Evolutionary conservation across 2,888 invertebrate species (phyloP), one percentile per base, ranked within the genome.

Genomic region (Drosophila rubida): DNA sequence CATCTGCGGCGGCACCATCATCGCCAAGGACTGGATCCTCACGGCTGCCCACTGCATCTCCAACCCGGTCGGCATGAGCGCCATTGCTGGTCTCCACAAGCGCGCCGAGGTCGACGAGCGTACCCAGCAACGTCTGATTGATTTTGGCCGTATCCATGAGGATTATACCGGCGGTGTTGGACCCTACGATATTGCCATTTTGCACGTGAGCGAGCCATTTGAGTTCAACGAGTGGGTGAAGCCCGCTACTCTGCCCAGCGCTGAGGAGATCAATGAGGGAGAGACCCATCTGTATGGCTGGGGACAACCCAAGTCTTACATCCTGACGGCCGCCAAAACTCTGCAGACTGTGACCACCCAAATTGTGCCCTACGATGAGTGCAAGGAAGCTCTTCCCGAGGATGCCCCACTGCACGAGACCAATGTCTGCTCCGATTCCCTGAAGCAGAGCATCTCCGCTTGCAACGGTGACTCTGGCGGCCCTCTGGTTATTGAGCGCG

Each of bases 161-260:
- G 1, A 25, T 2, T 91, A 78, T 68, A 23, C 8, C 35, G 92
- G 92, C n/a, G 90, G 90, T 2, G 91, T 92, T n/a, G 92, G 91
- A 13, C 92, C 92, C 63, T 92, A 93, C 72, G 94, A 94, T 77
- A 93, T 94, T 71, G 94, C 93, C 25, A 54, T 94, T 1, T 73
- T 94, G 60, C 89, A 89, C 67, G 78, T 90, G 8, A 76, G 72
- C 22, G 53, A 78, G 37, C 68, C 90, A 1, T 89, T 91, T 37
- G 63, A 63, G 8, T 90, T 91, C 64, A 90, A 89, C 55, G 70
- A 88, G 45, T 78, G 13, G 9, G 90, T 93, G 5, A 80, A 87
- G 46, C 84, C 92, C 4, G 91, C 92, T 13, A 77, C 76, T 8
- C 70, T 93, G 63, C 93, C 93, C 22, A 55, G 63, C 7, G 76